Base-by-base conservation (phyloP, 92 coral and sea anemone species). In the Anthopleura xanthogrammica region DNA sequence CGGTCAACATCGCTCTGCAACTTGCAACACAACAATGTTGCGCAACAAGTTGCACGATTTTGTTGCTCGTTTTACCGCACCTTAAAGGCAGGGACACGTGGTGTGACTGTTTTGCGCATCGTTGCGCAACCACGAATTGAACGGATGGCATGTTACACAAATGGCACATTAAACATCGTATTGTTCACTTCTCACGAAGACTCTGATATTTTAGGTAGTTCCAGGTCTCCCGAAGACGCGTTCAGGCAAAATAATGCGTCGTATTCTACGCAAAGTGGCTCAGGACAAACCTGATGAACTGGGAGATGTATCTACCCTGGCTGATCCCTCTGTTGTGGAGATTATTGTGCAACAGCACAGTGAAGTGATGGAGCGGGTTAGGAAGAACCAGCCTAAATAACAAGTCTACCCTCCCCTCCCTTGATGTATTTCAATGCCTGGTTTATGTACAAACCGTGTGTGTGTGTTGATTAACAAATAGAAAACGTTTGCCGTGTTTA, bases 151-250 rank as follows among this genome's bases (percentile, higher is more conserved):
- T 60, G 23, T 17, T 60, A 17, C 36, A 0, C 68, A 19, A 60
- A 60, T 12, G 58, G 58, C 68, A 20, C 68, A n/a, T 4, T 17
- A 60, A 12, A 56, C 62, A 12, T 58, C 17, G 5, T 14, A 58
- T 58, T 17, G 22, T 14, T 16, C 20, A 56, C 20, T 56, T n/a
- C 68, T 60, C 24, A 17, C 1, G 10, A 23, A 20, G 39, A 7
- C 14, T 62, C 36, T 68, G 41, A 5, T 29, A 29, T 79, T 78
- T 66, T 23, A 96, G 99, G 97, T 96, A 13, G 99, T 95, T 41
- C 91, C 99, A 13, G 98, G 99, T 41, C 97, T 96, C 12, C 99
- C 99, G 5, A 96, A 96, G 86, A 96, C 99, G 9, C 95, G 99
- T 2, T 96, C 99, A 17, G 99, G 99, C 40, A 96, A 96, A 82